phyloP scores from a whole-genome alignment of 2,797 vertebrate genomes.

The Rhadinocentrus ornatus region DNA sequence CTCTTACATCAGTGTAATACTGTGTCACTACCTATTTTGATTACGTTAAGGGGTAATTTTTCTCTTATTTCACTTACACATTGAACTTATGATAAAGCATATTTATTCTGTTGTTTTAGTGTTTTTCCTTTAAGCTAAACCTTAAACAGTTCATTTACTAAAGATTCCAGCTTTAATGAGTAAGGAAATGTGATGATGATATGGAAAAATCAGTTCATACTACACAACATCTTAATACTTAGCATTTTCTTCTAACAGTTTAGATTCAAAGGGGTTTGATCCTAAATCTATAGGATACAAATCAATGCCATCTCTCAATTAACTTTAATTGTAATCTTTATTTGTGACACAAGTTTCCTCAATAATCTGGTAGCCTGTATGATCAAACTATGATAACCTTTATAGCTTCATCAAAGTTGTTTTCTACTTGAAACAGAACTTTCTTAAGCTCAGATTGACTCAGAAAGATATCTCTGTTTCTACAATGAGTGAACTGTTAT shows the following conservation, averaged over 20 bases:
- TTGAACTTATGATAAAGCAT: too few species aligned
- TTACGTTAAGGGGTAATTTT: background rate
- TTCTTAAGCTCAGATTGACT: background rate
- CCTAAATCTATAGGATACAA: background rate
- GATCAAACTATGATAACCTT: conserved; percentile 4
- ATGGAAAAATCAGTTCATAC: background rate
- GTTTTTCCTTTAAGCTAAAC: background rate
- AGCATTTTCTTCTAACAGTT: background rate
- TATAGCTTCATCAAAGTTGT: conserved; percentile 1
- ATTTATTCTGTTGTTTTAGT: background rate
- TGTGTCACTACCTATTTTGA: background rate
- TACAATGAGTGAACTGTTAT: conserved; percentile 12
- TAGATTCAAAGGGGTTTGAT: background rate
- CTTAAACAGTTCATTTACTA: background rate
- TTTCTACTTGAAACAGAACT: background rate
- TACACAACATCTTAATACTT: background rate
- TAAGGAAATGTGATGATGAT: background rate
- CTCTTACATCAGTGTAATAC: background rate
- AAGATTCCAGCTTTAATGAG: background rate
- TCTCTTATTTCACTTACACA: background rate
- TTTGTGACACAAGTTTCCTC: background rate
- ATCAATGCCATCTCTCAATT: background rate
- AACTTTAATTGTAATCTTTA: background rate
- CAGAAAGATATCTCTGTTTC: background rate
- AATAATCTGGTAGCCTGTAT: background rate